Evolutionary conservation across 2,888 invertebrate species (phyloP).

Genomic region (Netelia fuscicornis): DNA sequence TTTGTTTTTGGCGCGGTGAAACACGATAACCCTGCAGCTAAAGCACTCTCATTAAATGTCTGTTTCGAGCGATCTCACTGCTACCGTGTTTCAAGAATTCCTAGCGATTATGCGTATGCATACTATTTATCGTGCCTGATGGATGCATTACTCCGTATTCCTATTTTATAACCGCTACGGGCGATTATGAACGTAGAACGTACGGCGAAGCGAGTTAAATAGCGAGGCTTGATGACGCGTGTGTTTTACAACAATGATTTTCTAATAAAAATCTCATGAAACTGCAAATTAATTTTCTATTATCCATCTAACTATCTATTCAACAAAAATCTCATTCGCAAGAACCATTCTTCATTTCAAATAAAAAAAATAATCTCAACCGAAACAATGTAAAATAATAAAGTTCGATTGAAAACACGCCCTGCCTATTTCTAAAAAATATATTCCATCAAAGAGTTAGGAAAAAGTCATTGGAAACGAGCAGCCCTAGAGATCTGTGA

Average conservation of each 20-base stretch:
- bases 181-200: background rate
- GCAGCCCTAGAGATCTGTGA: no score
- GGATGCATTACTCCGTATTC: background rate
- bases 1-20: conserved; percentile 15
- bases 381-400: no score
- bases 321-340: no score
- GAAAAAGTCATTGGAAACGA: no score
- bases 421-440: no score
- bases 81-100: conserved; percentile 27
- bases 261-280: background rate
- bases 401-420: no score
- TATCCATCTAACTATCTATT: background rate
- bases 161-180: background rate
- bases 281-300: background rate
- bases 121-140: background rate
- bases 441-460: no score
- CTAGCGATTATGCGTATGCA: conserved; percentile 24
- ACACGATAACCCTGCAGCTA: conserved; percentile 21
- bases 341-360: no score
- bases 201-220: no score
- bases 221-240: no score
- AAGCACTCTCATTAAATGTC: conserved; percentile 34
- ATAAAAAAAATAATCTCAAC: no score
- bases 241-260: background rate
- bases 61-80: conserved; percentile 12